These are phyloP conservation scores for Tanypteryx hageni DNA, from an alignment of 2,888 invertebrate genomes.

Conservation along the genomic window DNA sequence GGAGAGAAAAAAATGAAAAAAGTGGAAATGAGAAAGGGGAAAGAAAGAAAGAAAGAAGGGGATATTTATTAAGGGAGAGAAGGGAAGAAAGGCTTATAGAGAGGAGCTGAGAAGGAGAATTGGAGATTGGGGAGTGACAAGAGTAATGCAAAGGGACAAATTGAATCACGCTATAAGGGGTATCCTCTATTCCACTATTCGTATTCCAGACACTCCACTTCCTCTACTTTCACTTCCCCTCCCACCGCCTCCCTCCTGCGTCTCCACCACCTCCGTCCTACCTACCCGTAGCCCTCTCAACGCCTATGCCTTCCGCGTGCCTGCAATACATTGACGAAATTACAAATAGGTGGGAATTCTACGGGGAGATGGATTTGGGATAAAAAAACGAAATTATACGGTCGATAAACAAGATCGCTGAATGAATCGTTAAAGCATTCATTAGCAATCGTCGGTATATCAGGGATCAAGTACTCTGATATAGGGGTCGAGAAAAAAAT, in stretches of 20 bases:
- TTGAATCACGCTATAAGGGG: constrained; percentile 44
- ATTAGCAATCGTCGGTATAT: too few species aligned
- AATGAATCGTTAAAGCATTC: too few species aligned
- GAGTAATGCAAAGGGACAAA: not conserved
- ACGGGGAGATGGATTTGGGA: not conserved
- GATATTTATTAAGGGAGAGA: not conserved
- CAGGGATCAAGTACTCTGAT: too few species aligned
- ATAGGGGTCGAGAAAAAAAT: too few species aligned
- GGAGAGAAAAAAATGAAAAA: not conserved
- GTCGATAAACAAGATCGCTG: too few species aligned
- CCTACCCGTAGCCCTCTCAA: not conserved
- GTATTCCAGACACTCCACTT: constrained; percentile 15
- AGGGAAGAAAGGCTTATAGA: not conserved
- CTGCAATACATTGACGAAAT: constrained; percentile 26
- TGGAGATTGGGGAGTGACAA: not conserved
- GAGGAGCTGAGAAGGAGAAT: not conserved
- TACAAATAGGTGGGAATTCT: not conserved
- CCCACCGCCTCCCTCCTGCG: too few species aligned
- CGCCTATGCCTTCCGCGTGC: not conserved
- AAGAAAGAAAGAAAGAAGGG: not conserved
- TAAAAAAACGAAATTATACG: too few species aligned
- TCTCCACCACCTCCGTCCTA: not conserved
- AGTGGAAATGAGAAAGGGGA: not conserved
- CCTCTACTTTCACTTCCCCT: too few species aligned
- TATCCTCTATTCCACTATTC: constrained; percentile 15